These are phyloP conservation scores for Limnodromus scolopaceus DNA, from an alignment of 2,797 vertebrate genomes.

Conservation along the genomic window DNA sequence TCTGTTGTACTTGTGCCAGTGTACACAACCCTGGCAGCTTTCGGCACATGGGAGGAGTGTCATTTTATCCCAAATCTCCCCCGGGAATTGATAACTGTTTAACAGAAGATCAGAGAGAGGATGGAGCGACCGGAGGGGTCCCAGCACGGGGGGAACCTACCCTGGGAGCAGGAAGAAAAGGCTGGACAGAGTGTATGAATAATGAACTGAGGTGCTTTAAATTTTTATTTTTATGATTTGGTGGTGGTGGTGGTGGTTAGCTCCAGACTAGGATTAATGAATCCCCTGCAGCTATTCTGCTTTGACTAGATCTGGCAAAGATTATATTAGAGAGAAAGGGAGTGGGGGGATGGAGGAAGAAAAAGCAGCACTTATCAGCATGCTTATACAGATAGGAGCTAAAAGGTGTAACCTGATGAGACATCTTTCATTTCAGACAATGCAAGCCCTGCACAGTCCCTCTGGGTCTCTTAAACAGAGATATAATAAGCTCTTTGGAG, in stretches of 20 bases:
- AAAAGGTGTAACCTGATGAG: constrained; percentile 47
- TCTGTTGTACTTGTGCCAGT: constrained; percentile 73
- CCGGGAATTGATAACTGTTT: constrained; percentile 51
- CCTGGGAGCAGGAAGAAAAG: background rate
- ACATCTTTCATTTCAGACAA: constrained; percentile 48
- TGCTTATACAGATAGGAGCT: constrained; percentile 23
- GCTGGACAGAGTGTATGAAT: background rate
- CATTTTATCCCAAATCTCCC: constrained; percentile 19
- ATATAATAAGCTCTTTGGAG: constrained; percentile 13
- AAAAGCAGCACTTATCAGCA: constrained; percentile 32
- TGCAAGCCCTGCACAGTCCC: background rate
- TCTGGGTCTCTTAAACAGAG: constrained; percentile 24
- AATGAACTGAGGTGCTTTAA: background rate
- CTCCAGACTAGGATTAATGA: constrained; percentile 50
- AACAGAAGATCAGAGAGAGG: background rate
- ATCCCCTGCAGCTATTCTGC: constrained; percentile 52
- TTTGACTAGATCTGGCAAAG: constrained; percentile 60
- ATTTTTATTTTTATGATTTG: background rate
- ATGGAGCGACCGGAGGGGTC: background rate
- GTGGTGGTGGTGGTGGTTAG: constrained; percentile 1
- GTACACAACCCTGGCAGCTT: constrained; percentile 59
- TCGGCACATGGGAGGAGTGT: constrained; percentile 34
- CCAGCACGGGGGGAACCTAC: fast-evolving
- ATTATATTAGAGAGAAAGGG: constrained; percentile 26
- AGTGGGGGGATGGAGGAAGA: background rate